Conservation (phyloP, 92 coral and sea anemone genomes). For the Epizoanthus fatuus region DNA sequence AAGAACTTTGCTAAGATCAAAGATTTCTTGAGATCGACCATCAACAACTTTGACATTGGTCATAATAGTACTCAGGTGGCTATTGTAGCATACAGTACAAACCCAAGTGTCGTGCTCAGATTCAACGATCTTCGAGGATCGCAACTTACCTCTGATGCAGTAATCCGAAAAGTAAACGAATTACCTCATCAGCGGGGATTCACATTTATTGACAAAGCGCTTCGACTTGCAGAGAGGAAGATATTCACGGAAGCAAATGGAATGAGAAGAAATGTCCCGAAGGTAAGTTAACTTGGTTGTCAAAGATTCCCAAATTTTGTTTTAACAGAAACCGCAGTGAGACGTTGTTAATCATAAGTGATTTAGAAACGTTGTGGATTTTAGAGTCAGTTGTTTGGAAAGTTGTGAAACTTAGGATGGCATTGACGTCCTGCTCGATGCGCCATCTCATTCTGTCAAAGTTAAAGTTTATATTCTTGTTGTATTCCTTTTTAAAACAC, state of each 20-base stretch:
- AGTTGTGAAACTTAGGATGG: no score
- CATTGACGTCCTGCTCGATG: no score
- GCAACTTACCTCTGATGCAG: constrained; percentile 19
- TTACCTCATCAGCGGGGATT: constrained; percentile 26
- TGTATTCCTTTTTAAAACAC: background rate
- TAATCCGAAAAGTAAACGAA: constrained; percentile 1
- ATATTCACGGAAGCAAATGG: constrained; percentile 18
- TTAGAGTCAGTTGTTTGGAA: no score
- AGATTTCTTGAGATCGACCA: constrained; percentile 4
- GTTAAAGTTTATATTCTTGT: no score
- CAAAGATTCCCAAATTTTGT: no score
- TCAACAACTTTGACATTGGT: constrained; percentile 27
- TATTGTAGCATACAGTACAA: constrained; percentile 22
- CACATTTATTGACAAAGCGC: constrained; percentile 34
- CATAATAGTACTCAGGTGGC: constrained; percentile 12
- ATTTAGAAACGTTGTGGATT: no score
- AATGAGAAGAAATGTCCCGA: constrained; percentile 35
- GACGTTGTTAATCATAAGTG: no score
- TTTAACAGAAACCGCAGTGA: no score
- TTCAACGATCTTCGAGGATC: constrained; percentile 17
- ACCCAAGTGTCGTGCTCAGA: background rate
- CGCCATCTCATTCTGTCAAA: no score
- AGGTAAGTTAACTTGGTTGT: background rate
- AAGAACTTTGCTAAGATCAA: constrained; percentile 23
- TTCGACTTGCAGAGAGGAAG: constrained; percentile 27